Conservation (phyloP, 2,113 vertebrate genomes). For the Rhabdornis inornatus region DNA sequence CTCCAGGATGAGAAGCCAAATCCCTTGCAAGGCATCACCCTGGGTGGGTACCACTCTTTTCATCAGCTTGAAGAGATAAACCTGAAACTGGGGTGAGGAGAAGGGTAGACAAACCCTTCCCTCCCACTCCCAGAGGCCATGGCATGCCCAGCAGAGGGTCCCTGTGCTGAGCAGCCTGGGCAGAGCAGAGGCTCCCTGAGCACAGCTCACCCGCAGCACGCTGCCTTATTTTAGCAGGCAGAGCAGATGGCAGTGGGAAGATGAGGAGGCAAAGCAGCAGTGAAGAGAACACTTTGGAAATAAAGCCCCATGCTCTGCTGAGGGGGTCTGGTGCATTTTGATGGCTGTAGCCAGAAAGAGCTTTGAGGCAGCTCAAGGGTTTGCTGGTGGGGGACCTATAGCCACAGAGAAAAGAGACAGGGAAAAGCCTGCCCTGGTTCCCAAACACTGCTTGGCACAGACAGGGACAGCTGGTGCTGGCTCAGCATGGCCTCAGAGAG, state of each 20-base stretch:
- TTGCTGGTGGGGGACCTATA: not conserved
- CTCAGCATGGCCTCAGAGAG: not conserved
- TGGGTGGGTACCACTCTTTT: not conserved
- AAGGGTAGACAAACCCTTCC: not conserved
- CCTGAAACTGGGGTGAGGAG: rapidly evolving
- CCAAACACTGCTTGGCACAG: not conserved
- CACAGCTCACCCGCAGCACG: not conserved
- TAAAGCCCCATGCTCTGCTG: not conserved
- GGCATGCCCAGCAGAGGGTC: not conserved
- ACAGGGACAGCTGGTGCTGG: not conserved
- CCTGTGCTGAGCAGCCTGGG: not conserved
- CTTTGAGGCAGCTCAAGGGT: not conserved
- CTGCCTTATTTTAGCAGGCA: slow-evolving; percentile 48
- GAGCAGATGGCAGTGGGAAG: slow-evolving; percentile 58
- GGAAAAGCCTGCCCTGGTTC: not conserved
- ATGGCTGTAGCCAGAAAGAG: not conserved
- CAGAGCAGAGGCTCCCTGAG: not conserved
- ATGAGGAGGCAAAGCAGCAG: slow-evolving; percentile 12
- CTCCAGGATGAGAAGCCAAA: not conserved
- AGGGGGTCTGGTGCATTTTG: not conserved
- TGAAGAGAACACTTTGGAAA: not conserved
- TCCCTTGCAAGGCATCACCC: not conserved
- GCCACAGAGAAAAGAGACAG: not conserved
- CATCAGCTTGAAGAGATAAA: not conserved
- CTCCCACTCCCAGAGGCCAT: not conserved